Evolutionary conservation across 1,140 invertebrate species (phyloP).

Genomic region (Penaeus indicus): DNA sequence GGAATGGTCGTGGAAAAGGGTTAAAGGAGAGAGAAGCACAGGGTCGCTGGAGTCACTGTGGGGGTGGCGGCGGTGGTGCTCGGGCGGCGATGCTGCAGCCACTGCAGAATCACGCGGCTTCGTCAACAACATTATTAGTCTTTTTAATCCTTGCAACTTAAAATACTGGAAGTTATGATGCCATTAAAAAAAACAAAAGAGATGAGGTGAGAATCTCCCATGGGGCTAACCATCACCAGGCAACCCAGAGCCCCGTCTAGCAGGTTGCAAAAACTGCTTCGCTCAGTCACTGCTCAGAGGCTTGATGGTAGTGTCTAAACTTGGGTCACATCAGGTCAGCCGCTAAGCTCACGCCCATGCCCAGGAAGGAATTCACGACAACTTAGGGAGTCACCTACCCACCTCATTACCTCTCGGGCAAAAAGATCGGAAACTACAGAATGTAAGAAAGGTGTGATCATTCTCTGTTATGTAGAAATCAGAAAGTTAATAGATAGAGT

Average conservation of each 20-base stretch:
- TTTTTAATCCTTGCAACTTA: too few species aligned
- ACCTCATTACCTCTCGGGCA: neutral
- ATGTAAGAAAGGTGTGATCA: too few species aligned
- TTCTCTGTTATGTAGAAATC: too few species aligned
- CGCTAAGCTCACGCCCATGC: slow-evolving; percentile 56
- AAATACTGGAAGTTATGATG: neutral
- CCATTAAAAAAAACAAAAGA: neutral
- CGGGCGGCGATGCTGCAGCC: too few species aligned
- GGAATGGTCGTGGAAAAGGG: too few species aligned
- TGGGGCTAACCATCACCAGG: slow-evolving; percentile 50
- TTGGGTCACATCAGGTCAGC: slow-evolving; percentile 51
- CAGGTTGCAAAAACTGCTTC: slow-evolving; percentile 55
- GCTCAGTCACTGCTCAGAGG: slow-evolving; percentile 64
- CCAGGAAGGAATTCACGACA: slow-evolving; percentile 46
- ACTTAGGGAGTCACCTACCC: slow-evolving; percentile 37
- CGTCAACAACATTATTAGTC: too few species aligned
- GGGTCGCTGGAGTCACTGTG: too few species aligned
- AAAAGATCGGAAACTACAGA: neutral
- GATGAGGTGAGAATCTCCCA: slow-evolving; percentile 38
- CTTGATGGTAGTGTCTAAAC: slow-evolving; percentile 43
- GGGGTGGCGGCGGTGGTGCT: too few species aligned
- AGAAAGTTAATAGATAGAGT: too few species aligned
- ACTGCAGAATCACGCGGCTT: too few species aligned
- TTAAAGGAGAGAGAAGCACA: too few species aligned
- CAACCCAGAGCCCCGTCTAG: slow-evolving; percentile 55